A percentile compares a stretch with the other conserved stretches of the same genome.
These are phyloP conservation scores for Prolemur simus DNA, from an alignment of 2,113 vertebrate species.

Conservation along the genomic window DNA sequence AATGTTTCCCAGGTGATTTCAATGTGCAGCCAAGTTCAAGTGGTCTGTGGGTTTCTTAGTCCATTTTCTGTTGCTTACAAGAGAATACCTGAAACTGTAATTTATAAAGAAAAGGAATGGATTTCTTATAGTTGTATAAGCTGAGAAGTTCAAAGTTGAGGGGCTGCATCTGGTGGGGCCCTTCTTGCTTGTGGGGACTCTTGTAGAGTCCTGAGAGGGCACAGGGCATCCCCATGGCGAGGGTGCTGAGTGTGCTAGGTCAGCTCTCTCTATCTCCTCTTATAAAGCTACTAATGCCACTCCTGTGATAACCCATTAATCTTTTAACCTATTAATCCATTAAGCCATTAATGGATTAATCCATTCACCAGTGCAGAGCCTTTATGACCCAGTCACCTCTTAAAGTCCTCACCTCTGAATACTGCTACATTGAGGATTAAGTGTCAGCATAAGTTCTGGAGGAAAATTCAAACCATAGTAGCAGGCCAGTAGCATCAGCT, in stretches of 20 bases:
- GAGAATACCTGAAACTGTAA: neutral
- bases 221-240: neutral
- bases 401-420: too few species aligned
- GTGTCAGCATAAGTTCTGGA: neutral
- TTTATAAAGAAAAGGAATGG: neutral
- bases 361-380: neutral
- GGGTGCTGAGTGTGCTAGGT: neutral
- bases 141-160: neutral
- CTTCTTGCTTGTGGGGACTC: neutral
- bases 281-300: neutral
- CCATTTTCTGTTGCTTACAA: neutral
- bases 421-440: neutral
- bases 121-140: neutral
- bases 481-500: neutral
- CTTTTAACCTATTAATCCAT: neutral
- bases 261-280: neutral
- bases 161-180: neutral
- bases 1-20: neutral
- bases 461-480: neutral
- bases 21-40: neutral
- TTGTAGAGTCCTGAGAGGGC: neutral
- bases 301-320: neutral
- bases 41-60: neutral
- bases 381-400: too few species aligned
- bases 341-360: neutral